Base-by-base conservation (phyloP, 2,888 invertebrate species). In the Galeruca laticollis region DNA sequence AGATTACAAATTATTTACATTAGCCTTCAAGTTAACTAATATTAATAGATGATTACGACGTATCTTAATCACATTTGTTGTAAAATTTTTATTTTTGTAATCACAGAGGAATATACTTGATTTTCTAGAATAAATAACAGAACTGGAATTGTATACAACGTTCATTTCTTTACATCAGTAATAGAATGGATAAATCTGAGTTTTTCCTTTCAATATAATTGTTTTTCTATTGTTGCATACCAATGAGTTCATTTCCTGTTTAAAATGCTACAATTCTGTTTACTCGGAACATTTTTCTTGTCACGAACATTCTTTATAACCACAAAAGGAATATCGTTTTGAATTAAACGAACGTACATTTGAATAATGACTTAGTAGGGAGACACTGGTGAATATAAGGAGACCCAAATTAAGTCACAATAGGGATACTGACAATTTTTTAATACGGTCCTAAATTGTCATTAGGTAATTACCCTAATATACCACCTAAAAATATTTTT, bases 181-280 rank as follows among this genome's bases (percentile, higher is more conserved):
- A 35, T 20, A 20, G 37, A 51, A 62, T 62, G 49, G 51, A 62
- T 62, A 62, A 62, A 62, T 62, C 62, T 49, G 52, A 35, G 20
- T 20, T 51, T 21, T 35, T 35, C 62, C 52, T 62, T 62, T 62
- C 51, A 31, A 70, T 64, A 72, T 72, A 70, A 72, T 72, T 64
- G 70, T 68, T 52, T 59, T 67, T 60, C 65, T 33, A 72, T 66
- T 66, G 69, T 60, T 57, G 72, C 72, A 72, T 72, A 72, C 69
- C 62, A 72, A 72, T 52, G 62, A 49, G 62, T 51, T 62, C 62
- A 62, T 62, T 62, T 62, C 62, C 62, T 49, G 51, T 51, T 62
- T 62, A 51, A 62, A 62, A 62, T 35, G 62, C 52, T 51, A 51
- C 62, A 62, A 51, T 49, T 61, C 47, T 61, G 43, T 61, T 51